Base-by-base conservation (phyloP, 2,113 vertebrate genomes). In the Triplophysa siluroides region DNA sequence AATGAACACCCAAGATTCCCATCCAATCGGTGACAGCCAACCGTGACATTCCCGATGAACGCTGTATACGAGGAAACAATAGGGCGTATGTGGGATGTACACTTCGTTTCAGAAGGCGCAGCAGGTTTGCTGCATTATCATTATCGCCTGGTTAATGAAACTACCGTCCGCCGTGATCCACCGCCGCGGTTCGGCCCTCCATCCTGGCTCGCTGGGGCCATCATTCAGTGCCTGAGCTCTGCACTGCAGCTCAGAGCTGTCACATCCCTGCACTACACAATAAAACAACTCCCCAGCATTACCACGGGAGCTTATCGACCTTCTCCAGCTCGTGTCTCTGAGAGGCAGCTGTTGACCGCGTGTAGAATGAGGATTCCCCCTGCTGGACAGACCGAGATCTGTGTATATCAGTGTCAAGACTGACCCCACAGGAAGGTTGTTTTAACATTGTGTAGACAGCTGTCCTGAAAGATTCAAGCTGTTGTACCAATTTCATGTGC, bases 61-160 rank as follows among this genome's bases (percentile, higher is more conserved):
- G 11, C 11, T 9, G 43, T 12, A 52, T 23, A 54, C 45, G 45
- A 72, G 61, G 9, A 67, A 63, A 69, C 73, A 69, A 76, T 75
- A 56, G 80, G 26, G 38, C 71, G 24, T n/a, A 67, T 76, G 63
- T 73, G 47, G 60, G 47, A 70, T 43, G 11, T 77, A 65, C 64
- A 63, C 52, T 54, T 65, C 24, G 33, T 77, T 68, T 69, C 43
- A 78, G 45, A 23, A 74, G 69, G 56, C 54, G 18, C 63, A 58
- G 64, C 69, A 21, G 74, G 74, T 64, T 65, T 75, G 56, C 70
- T 70, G 70, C 75, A 78, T 65, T 81, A 70, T 84, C 63, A 68
- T 80, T 61, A 70, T 77, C 78, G 72, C 81, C 67, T 74, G 78
- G 81, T 85, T 90, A 89, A 91, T 91, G 88, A 92, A 88, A 86